Conservation (phyloP, 2,113 vertebrate species). For the Bagarius yarrelli region DNA sequence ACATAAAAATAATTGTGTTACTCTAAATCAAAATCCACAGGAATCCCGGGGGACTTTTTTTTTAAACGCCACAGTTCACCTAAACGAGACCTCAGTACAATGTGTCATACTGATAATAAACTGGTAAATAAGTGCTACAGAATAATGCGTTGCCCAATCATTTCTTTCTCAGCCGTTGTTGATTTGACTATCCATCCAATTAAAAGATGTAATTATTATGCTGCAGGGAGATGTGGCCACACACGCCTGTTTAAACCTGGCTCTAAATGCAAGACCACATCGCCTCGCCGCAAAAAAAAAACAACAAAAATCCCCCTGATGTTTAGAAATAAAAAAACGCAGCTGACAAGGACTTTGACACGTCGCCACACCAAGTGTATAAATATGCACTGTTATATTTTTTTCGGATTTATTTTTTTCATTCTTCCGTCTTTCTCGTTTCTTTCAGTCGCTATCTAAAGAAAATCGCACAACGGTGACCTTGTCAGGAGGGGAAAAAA, state of each 20-base stretch:
- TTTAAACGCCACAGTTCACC: not conserved
- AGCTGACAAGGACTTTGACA: slow-evolving; percentile 20
- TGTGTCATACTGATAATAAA: not conserved
- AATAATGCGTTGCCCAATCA: slow-evolving; percentile 1
- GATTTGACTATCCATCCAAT: slow-evolving; percentile 32
- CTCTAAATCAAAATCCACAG: not conserved
- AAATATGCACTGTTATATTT: not conserved
- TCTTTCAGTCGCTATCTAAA: not conserved
- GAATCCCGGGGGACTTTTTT: not conserved
- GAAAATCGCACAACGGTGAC: slow-evolving; percentile 50
- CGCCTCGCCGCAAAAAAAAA: not conserved
- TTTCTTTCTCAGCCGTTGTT: slow-evolving; percentile 21
- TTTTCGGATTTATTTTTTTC: not conserved
- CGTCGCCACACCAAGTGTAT: not conserved
- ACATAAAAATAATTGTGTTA: not conserved
- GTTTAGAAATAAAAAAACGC: too few relatives aligned
- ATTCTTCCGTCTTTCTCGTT: slow-evolving; percentile 4
- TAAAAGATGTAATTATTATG: slow-evolving; percentile 23
- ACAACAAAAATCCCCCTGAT: too few relatives aligned
- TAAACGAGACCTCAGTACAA: not conserved
- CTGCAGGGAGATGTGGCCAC: not conserved
- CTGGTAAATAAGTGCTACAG: not conserved
- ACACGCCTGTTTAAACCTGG: not conserved
- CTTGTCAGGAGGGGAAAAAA: slow-evolving; percentile 56
- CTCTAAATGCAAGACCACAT: not conserved